These are phyloP conservation scores for Musca domestica DNA, from an alignment of 1,140 invertebrate species.

Conservation along the genomic window DNA sequence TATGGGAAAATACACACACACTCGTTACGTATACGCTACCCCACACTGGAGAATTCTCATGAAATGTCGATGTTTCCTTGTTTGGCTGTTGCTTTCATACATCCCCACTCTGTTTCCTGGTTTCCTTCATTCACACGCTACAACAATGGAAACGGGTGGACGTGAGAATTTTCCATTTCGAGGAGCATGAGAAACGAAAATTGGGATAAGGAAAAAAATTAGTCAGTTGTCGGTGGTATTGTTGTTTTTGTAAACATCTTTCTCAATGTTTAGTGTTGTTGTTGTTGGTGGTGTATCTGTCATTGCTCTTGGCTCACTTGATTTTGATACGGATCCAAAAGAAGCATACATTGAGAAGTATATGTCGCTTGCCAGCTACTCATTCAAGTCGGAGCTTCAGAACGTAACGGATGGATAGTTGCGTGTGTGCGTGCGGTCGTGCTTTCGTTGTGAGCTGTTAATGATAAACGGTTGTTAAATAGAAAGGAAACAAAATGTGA, in stretches of 20 bases:
- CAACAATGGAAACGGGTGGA: no score
- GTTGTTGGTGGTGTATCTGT: neutral
- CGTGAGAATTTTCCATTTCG: no score
- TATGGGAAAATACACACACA: no score
- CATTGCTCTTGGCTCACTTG: neutral
- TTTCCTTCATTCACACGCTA: no score
- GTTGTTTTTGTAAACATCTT: neutral
- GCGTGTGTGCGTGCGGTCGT: no score
- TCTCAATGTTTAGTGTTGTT: slow-evolving; percentile 2
- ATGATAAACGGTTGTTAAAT: neutral
- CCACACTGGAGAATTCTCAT: no score
- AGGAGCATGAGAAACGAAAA: neutral
- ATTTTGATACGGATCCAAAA: neutral
- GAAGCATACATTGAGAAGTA: neutral
- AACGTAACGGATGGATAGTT: slow-evolving; percentile 16
- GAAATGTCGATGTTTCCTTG: no score
- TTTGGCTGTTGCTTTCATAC: no score
- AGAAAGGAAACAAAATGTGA: neutral
- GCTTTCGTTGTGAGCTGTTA: neutral
- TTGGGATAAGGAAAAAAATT: slow-evolving; percentile 4
- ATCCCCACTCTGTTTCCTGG: no score
- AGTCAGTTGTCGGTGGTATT: neutral
- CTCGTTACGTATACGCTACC: no score
- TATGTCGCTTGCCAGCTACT: neutral
- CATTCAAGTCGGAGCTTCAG: slow-evolving; percentile 18